Percentiles rank a stretch among this genome's conserved stretches.
Conservation (phyloP, 2,797 vertebrate genomes). For the Alcedo atthis region DNA sequence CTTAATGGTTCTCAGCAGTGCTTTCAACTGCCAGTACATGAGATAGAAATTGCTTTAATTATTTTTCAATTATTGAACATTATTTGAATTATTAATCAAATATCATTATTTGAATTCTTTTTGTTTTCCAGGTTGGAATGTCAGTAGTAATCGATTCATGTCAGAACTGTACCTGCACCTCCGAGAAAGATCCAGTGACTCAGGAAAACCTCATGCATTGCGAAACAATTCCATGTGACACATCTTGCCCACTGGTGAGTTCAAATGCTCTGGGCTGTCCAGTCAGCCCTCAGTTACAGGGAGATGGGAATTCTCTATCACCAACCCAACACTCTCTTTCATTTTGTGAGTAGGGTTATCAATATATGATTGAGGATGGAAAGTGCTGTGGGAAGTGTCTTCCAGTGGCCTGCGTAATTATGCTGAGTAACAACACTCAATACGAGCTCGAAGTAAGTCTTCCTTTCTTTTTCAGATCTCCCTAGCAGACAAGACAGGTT, state of each 20-base stretch:
- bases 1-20: background rate
- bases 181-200: constrained; percentile 17
- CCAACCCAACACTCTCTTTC: background rate
- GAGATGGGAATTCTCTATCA: background rate
- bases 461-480: background rate
- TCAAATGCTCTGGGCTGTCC: background rate
- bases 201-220: constrained; percentile 59
- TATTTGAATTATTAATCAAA: background rate
- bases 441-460: constrained; percentile 22
- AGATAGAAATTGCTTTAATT: background rate
- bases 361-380: constrained; percentile 57
- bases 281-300: background rate
- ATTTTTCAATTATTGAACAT: background rate
- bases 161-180: constrained; percentile 77
- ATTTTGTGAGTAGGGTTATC: constrained; percentile 74
- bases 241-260: constrained; percentile 71
- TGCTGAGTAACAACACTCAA: constrained; percentile 7
- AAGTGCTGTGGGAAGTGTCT: constrained; percentile 87
- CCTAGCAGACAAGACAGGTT: background rate
- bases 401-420: constrained; percentile 74
- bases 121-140: constrained; percentile 71
- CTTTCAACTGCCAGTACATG: background rate
- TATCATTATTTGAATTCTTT: background rate
- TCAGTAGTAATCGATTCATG: constrained; percentile 64
- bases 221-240: background rate